phyloP scores from a whole-genome alignment of 2,888 invertebrate genomes.

The Nemotelus pantherinus region DNA sequence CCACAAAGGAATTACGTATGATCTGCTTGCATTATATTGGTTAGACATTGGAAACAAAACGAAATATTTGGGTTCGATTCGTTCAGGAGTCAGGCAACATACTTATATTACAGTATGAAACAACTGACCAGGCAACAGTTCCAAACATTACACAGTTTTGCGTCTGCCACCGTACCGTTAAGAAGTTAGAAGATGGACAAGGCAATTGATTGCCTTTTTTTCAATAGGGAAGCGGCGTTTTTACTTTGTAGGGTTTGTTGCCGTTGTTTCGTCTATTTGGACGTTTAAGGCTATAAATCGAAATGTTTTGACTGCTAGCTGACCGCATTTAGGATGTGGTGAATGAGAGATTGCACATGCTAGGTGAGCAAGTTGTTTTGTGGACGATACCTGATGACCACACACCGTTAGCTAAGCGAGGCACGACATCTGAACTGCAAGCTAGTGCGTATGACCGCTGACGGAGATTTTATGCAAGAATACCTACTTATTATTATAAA shows the following conservation, averaged over 20 bases:
- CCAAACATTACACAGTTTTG: not conserved
- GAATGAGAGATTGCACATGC: slow-evolving; percentile 6
- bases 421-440: no score
- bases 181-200: slow-evolving; percentile 2
- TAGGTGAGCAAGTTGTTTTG: slow-evolving; percentile 21
- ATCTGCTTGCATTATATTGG: not conserved
- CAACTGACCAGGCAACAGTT: not conserved
- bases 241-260: slow-evolving; percentile 7
- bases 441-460: no score
- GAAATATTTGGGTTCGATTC: slow-evolving; percentile 4
- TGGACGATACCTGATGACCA: slow-evolving; percentile 22
- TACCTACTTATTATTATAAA: no score
- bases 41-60: not conserved
- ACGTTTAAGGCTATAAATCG: slow-evolving; percentile 59
- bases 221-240: slow-evolving; percentile 23
- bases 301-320: slow-evolving; percentile 63
- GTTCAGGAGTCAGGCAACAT: not conserved
- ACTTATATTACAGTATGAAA: not conserved
- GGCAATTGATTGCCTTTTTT: not conserved
- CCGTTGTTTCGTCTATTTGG: not conserved
- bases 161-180: not conserved
- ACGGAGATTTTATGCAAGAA: no score
- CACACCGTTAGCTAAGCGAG: not conserved
- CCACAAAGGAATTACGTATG: slow-evolving; percentile 17
- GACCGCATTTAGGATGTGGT: slow-evolving; percentile 58